Evolutionary conservation across 64 coral and sea anemone species (phyloP).

Genomic region (Cladopsammia gracilis): DNA sequence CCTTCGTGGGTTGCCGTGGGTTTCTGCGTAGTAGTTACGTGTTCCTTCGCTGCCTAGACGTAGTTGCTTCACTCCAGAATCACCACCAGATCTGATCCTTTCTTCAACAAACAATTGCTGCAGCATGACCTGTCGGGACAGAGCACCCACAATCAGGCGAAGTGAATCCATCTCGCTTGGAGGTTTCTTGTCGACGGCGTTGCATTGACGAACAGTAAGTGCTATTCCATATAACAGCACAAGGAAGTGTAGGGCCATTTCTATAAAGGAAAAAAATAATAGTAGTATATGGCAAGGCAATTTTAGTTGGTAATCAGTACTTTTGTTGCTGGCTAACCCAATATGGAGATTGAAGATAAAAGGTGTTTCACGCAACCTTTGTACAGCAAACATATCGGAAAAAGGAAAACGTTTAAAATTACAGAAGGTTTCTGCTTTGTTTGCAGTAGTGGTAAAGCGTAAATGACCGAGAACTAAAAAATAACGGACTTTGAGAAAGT

Average conservation of each 20-base stretch:
- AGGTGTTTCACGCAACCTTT: too few relatives aligned
- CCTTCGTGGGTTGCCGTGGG: conserved; percentile 26
- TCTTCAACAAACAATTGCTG: conserved; percentile 75
- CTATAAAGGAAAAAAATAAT: not conserved
- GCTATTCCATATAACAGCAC: not conserved
- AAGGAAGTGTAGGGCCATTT: not conserved
- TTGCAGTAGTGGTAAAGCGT: too few relatives aligned
- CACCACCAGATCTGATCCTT: conserved; percentile 61
- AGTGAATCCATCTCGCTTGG: not conserved
- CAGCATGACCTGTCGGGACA: conserved; percentile 52
- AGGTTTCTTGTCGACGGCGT: conserved; percentile 11
- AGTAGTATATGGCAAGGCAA: too few relatives aligned
- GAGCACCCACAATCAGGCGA: conserved; percentile 4
- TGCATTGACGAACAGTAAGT: not conserved
- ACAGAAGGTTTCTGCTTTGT: too few relatives aligned
- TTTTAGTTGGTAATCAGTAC: not conserved
- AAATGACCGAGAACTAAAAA: too few relatives aligned
- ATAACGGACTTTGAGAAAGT: too few relatives aligned
- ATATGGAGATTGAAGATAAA: too few relatives aligned
- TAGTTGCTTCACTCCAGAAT: conserved; percentile 74
- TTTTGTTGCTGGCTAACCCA: too few relatives aligned
- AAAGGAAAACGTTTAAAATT: too few relatives aligned
- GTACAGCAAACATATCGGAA: too few relatives aligned
- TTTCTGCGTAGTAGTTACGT: conserved; percentile 59
- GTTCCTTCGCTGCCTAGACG: conserved; percentile 34